Evolutionary conservation across 92 coral and sea anemone genomes (phyloP).

Genomic region (Montipora capitata): DNA sequence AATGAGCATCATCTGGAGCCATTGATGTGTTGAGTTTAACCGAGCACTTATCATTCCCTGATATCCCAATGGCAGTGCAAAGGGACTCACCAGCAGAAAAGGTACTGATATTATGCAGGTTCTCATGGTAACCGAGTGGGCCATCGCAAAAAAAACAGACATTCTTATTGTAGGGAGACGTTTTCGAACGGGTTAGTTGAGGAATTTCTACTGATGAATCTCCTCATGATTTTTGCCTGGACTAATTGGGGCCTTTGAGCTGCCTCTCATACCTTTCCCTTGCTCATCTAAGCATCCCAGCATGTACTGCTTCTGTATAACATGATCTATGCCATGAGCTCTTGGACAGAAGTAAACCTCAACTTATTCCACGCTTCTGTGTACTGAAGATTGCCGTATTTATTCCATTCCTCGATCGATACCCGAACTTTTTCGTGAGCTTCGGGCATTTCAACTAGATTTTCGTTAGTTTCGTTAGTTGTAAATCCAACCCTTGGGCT

Average conservation of each 20-base stretch:
- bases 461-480: conserved; percentile 55
- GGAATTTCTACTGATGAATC: too few relatives aligned
- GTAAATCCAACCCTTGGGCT: too few relatives aligned
- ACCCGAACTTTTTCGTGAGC: conserved; percentile 47
- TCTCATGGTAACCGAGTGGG: conserved; percentile 43
- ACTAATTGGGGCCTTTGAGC: conserved; percentile 69
- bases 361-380: conserved; percentile 36
- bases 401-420: conserved; percentile 43
- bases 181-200: conserved; percentile 76
- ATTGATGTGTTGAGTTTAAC: conserved; percentile 72
- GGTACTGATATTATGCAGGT: conserved; percentile 60
- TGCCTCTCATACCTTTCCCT: conserved; percentile 74
- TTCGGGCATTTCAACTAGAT: conserved; percentile 15
- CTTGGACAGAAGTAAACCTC: conserved; percentile 36
- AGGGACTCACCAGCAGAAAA: conserved; percentile 73
- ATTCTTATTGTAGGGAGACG: conserved; percentile 67
- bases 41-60: conserved; percentile 61
- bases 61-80: conserved; percentile 50
- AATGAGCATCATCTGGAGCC: conserved; percentile 72
- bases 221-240: conserved; percentile 62
- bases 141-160: conserved; percentile 82
- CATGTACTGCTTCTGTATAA: conserved; percentile 75
- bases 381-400: conserved; percentile 44
- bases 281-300: conserved; percentile 76
- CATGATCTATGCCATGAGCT: conserved; percentile 81